Evolutionary conservation across 1,140 invertebrate genomes (phyloP).

Genomic region (Watersipora subatra): DNA sequence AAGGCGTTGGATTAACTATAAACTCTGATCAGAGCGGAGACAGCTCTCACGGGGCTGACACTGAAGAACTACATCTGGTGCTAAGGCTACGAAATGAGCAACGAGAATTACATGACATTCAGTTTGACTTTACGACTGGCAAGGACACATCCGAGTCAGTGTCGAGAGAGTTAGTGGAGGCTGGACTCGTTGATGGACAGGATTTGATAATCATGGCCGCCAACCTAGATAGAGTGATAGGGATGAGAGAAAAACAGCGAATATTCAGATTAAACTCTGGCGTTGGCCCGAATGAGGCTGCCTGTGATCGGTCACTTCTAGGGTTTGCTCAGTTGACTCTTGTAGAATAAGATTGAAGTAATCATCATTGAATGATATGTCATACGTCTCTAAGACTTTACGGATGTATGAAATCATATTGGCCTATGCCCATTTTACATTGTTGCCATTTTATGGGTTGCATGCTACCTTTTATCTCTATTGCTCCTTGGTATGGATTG

Average conservation of each 20-base stretch:
- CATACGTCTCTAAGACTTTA: too few species aligned
- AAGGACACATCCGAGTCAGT: constrained; percentile 88
- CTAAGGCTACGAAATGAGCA: constrained; percentile 72
- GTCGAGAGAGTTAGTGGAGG: constrained; percentile 79
- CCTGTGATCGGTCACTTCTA: constrained; percentile 82
- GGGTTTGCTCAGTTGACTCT: constrained; percentile 78
- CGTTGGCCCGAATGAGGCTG: constrained; percentile 62
- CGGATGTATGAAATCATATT: too few species aligned
- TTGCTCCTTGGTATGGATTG: too few species aligned
- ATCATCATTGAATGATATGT: too few species aligned
- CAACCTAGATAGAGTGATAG: constrained; percentile 80
- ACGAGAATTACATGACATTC: constrained; percentile 87
- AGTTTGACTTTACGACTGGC: constrained; percentile 83
- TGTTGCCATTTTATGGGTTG: too few species aligned
- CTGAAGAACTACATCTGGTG: constrained; percentile 55
- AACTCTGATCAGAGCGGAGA: too few species aligned
- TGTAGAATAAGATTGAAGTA: too few species aligned
- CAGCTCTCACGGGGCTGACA: too few species aligned
- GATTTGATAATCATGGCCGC: constrained; percentile 79
- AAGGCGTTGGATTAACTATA: too few species aligned
- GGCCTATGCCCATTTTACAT: too few species aligned
- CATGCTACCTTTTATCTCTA: too few species aligned
- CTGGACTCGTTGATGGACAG: constrained; percentile 77
- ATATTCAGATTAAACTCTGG: constrained; percentile 60
- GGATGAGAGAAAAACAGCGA: constrained; percentile 35